phyloP scores from a whole-genome alignment of 2,888 invertebrate species.

The Temnothorax rugatulus region DNA sequence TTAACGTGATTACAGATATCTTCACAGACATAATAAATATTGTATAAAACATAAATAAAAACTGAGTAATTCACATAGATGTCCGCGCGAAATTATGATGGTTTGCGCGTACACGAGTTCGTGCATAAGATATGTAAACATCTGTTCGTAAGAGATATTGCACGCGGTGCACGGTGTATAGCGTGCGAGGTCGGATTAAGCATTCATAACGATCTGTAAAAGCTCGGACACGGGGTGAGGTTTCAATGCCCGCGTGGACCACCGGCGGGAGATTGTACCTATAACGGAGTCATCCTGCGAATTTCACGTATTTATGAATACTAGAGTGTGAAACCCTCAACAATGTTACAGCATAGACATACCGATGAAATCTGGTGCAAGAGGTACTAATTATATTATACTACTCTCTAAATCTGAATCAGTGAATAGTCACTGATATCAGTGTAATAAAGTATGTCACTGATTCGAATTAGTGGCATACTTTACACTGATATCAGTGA shows the following conservation, averaged over 20 bases:
- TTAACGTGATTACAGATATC: not conserved
- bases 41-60: slow-evolving; percentile 18
- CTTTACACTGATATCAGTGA: no score
- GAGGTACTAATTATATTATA: not conserved
- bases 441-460: no score
- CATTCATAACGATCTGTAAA: slow-evolving; percentile 28
- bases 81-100: not conserved
- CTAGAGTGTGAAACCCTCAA: not conserved
- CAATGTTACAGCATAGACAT: not conserved
- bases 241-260: slow-evolving; percentile 3
- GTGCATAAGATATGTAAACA: slow-evolving; percentile 9
- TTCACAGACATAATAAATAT: not conserved
- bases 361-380: not conserved
- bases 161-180: not conserved
- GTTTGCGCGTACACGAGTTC: not conserved
- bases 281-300: not conserved
- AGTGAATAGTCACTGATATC: no score
- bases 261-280: not conserved
- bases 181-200: slow-evolving; percentile 8
- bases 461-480: no score
- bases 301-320: not conserved
- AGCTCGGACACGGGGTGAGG: not conserved
- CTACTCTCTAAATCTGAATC: no score
- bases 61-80: not conserved
- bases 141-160: not conserved